Base-by-base conservation (phyloP, 37 sponge, comb jelly and placozoan genomes). In the Ephydatia muelleri region DNA sequence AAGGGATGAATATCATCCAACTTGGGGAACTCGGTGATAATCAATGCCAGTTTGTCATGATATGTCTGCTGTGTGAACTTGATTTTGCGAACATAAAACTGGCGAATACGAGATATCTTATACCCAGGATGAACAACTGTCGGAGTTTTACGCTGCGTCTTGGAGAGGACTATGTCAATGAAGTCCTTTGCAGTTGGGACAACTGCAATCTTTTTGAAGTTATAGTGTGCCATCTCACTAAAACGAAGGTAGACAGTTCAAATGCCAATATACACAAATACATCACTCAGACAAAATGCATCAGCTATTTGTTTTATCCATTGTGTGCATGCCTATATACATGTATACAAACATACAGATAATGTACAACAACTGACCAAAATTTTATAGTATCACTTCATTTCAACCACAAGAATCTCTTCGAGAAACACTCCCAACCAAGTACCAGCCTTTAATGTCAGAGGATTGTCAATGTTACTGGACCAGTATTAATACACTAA, bases 121-220 rank as follows among this genome's bases (percentile, higher is more conserved):
- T 88, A 97, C 67, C 95, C 95, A 82, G 87, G 93, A 83, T 97
- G 99, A 27, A 99, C 80, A 14, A 99, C 97, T 12, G 99, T 99
- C 22, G 99, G 99, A 0, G 99, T 99, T 86, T 99, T 99, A 19
- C 99, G 86, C 49, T 99, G 99, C 0, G 99, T 99, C 92, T 95
- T 96, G 2, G 99, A 99, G 28, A 99, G 84, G 70, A 93, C 85
- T 37, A 99, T 92, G 81, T 99, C 99, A 12, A 99, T 87, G 36
- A 99, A 91, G 88, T 99, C 99, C 91, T 98, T 98, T 40, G 97
- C 87, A 3, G 94, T 47, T 33, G 99, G 99, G 32, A 99, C 99
- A 16, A 97, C 96, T 6, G 99, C 95, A 34, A 96, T 91, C 74
- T 93, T 93, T 86, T 99, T 99, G 89, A 99, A 99, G 84, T 96